Evolutionary conservation across 2,888 invertebrate genomes (phyloP).

Genomic region (Onthophagus sagittarius): DNA sequence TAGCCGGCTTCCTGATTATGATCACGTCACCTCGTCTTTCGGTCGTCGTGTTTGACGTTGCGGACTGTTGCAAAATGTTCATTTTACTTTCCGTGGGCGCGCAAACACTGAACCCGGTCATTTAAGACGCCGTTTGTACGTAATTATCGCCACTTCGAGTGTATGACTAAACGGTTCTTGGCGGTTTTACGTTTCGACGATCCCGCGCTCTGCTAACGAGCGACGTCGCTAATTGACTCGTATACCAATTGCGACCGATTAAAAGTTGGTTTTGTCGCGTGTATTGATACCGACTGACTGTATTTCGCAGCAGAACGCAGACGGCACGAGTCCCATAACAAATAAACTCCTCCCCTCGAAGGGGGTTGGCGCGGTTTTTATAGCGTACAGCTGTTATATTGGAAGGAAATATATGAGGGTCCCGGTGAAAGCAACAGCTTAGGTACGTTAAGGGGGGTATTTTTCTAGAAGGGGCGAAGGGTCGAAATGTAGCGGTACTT

Average conservation of each 20-base stretch:
- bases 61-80: constrained; percentile 61
- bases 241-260: neutral
- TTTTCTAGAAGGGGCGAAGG: constrained; percentile 15
- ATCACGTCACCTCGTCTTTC: constrained; percentile 40
- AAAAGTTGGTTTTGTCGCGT: constrained; percentile 2
- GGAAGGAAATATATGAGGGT: constrained; percentile 27
- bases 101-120: constrained; percentile 59
- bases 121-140: constrained; percentile 36
- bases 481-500: constrained; percentile 2
- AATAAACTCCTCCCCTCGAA: constrained; percentile 46
- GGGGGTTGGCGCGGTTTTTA: constrained; percentile 43
- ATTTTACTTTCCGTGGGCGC: constrained; percentile 57
- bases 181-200: constrained; percentile 12
- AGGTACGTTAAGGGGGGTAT: constrained; percentile 15
- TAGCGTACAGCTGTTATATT: constrained; percentile 44
- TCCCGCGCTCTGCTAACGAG: neutral
- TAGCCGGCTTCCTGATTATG: constrained; percentile 34
- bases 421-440: constrained; percentile 29
- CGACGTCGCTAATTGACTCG: constrained; percentile 15
- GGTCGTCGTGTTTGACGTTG: constrained; percentile 54
- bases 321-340: constrained; percentile 47
- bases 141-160: neutral
- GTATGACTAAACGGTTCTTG: constrained; percentile 1
- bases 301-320: constrained; percentile 29
- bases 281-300: neutral